Conservation (phyloP, 2,113 vertebrate species). For the Okapia johnstoni region DNA sequence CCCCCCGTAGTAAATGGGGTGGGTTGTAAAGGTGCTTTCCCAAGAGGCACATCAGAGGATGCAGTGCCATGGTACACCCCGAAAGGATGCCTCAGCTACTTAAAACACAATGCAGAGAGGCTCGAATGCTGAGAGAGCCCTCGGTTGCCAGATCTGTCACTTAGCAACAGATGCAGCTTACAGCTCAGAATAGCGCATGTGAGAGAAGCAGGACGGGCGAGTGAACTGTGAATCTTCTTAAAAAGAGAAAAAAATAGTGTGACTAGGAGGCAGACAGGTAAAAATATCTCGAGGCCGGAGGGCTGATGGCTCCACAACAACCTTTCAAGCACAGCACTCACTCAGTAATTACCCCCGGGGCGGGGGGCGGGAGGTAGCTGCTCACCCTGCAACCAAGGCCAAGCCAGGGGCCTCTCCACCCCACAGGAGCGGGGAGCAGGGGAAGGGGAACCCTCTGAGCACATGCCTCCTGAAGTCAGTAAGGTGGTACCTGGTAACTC, state of each 20-base stretch:
- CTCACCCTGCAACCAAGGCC: not conserved
- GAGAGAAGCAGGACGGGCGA: conserved; percentile 47
- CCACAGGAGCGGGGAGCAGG: too few species aligned
- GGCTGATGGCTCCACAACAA: not conserved
- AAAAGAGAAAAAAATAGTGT: conserved; percentile 34
- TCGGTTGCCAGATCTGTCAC: conserved; percentile 50
- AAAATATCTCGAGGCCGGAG: conserved; percentile 56
- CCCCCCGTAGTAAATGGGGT: not conserved
- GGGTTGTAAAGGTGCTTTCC: not conserved
- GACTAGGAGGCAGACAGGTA: conserved; percentile 58
- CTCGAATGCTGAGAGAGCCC: not conserved
- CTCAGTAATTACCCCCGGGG: not conserved
- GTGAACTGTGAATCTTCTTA: conserved; percentile 64
- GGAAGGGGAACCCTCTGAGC: not conserved
- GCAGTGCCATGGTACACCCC: not conserved
- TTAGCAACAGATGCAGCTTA: conserved; percentile 68
- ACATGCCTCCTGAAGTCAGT: not conserved
- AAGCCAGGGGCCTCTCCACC: not conserved
- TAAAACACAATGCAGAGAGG: not conserved
- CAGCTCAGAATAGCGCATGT: conserved; percentile 64
- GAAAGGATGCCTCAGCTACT: conserved; percentile 31
- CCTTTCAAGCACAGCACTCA: not conserved
- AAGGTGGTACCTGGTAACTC: not conserved
- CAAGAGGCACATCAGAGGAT: not conserved
- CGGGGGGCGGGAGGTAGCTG: fast-evolving